Percentiles rank a stretch among this genome's conserved stretches.
phyloP scores from a whole-genome alignment of 2,797 vertebrate genomes.

The Monodelphis domestica region DNA sequence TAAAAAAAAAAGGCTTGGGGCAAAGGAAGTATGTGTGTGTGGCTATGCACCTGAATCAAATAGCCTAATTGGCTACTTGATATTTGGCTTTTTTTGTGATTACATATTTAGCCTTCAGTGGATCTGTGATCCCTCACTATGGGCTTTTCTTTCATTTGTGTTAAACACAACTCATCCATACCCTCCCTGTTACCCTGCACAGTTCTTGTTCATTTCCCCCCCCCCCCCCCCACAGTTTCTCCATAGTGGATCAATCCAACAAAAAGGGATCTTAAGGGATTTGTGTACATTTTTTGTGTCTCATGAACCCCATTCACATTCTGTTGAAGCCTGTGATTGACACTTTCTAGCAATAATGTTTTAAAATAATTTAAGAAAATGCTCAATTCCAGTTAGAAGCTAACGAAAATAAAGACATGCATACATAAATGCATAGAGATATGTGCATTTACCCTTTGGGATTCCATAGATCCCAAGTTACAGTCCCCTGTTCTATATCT shows the following conservation, averaged over 20 bases:
- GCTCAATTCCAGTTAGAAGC: background rate
- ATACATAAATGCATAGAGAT: too few relatives aligned
- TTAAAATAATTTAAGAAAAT: background rate
- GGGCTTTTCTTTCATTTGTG: background rate
- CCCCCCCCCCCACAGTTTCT: background rate
- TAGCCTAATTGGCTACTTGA: slow-evolving; percentile 30
- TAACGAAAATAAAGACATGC: background rate
- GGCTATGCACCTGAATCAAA: background rate
- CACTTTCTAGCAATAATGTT: background rate
- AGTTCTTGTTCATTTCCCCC: background rate
- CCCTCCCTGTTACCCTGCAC: background rate
- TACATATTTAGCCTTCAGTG: background rate
- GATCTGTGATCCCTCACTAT: background rate
- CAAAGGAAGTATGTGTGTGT: background rate
- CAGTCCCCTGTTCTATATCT: background rate
- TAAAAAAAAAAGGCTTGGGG: background rate
- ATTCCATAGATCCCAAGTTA: background rate
- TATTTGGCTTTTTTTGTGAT: slow-evolving; percentile 6
- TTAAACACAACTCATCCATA: background rate
- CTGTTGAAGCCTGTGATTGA: background rate
- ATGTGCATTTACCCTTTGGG: background rate
- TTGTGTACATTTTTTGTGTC: background rate
- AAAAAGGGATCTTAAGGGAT: background rate
- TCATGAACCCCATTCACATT: background rate
- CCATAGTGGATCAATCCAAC: background rate